phyloP scores from a whole-genome alignment of 2,888 invertebrate genomes.

The Lycocerus yunnanus region DNA sequence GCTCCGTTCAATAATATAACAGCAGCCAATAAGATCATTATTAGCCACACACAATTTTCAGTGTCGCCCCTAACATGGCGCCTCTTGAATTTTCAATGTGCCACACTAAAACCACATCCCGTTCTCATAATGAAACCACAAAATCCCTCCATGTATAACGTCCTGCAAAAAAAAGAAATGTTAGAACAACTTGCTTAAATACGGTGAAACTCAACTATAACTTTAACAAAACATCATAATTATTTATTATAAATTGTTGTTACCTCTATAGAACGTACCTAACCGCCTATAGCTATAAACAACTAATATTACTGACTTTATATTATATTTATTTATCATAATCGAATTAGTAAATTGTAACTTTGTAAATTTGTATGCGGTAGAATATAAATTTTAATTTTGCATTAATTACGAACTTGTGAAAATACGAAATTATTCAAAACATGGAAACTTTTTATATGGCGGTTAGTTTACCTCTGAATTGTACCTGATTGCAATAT shows the following conservation, averaged over 20 bases:
- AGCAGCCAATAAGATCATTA: constrained; percentile 64
- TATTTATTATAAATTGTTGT: background rate
- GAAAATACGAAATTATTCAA: no score
- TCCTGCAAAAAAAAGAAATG: background rate
- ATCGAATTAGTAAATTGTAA: no score
- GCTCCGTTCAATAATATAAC: constrained; percentile 64
- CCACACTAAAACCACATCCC: constrained; percentile 17
- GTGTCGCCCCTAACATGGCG: constrained; percentile 58
- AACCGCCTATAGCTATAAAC: background rate
- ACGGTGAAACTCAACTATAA: background rate
- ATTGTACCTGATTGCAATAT: no score
- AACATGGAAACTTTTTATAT: no score
- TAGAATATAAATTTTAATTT: no score
- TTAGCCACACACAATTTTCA: constrained; percentile 51
- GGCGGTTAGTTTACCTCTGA: no score
- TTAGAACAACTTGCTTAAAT: background rate
- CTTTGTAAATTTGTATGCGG: no score
- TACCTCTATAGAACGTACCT: background rate
- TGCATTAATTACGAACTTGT: no score
- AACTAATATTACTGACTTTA: no score
- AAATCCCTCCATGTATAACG: background rate
- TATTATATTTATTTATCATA: no score
- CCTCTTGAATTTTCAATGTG: constrained; percentile 38
- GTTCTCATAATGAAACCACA: background rate
- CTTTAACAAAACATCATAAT: background rate